Evolutionary conservation across 35 echinoderm and acorn worm species (phyloP).

Genomic region (Stichopus chloronotus): DNA sequence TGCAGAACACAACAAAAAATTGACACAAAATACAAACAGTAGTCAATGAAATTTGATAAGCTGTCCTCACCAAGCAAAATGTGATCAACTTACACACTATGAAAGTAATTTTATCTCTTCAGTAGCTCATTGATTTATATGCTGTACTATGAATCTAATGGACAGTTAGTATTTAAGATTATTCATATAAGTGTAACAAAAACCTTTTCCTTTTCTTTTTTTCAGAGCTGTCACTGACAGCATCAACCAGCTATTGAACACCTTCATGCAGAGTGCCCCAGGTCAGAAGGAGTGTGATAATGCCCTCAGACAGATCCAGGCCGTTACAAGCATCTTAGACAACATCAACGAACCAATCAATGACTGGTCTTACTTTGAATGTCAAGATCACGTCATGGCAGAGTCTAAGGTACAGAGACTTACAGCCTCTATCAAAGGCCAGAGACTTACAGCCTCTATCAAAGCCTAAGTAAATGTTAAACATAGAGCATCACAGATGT

Average conservation of each 20-base stretch:
- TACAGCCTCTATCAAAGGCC: background rate
- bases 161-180: too few species aligned
- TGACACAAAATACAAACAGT: too few species aligned
- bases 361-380: slow-evolving; percentile 97
- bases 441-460: background rate
- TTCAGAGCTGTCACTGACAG: slow-evolving; percentile 89
- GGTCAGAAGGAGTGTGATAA: slow-evolving; percentile 98
- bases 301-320: slow-evolving; percentile 87
- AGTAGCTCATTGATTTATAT: too few species aligned
- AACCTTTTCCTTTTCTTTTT: background rate
- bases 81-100: too few species aligned
- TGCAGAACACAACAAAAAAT: too few species aligned
- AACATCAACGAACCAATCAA: slow-evolving; percentile 96
- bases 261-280: slow-evolving; percentile 95
- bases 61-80: too few species aligned
- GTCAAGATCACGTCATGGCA: slow-evolving; percentile 86
- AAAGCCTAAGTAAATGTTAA: too few species aligned
- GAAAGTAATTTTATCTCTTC: too few species aligned
- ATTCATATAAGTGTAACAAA: too few species aligned
- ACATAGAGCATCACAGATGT: too few species aligned
- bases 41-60: too few species aligned
- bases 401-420: slow-evolving; percentile 79
- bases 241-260: slow-evolving; percentile 90
- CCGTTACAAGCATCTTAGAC: slow-evolving; percentile 89
- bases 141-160: too few species aligned